phyloP scores from a whole-genome alignment of 2,797 vertebrate genomes.

The Gymnocypris eckloni region DNA sequence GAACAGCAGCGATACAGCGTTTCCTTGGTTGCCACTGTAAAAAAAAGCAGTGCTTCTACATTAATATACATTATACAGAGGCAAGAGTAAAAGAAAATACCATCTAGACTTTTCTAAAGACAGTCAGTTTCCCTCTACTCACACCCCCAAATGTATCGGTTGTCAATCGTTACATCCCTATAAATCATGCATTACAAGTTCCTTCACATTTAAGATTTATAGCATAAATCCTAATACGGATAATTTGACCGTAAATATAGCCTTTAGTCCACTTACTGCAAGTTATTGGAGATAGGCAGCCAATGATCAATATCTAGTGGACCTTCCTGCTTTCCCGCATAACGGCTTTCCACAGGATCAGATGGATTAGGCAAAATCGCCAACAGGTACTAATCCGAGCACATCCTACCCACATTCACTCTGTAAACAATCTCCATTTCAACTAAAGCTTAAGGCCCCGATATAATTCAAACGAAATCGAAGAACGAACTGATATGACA shows the following conservation, averaged over 20 bases:
- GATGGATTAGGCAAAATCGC: constrained; percentile 50
- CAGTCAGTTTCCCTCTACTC: not conserved
- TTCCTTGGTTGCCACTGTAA: not conserved
- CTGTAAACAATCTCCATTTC: not conserved
- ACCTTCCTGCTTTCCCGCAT: constrained; percentile 45
- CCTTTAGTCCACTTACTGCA: constrained; percentile 49
- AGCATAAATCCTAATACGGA: constrained; percentile 30
- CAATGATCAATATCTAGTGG: constrained; percentile 53
- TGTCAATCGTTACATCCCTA: too few species aligned
- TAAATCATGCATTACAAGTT: not conserved
- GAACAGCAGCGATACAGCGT: not conserved
- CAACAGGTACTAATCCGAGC: constrained; percentile 12
- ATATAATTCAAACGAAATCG: too few species aligned
- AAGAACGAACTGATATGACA: too few species aligned
- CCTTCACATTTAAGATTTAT: not conserved
- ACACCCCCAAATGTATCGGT: not conserved
- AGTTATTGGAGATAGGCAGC: constrained; percentile 60
- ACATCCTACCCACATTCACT: not conserved
- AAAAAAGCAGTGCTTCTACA: not conserved
- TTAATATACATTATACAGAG: not conserved
- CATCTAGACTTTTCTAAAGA: not conserved
- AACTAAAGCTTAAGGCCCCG: not conserved
- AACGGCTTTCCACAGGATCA: constrained; percentile 45
- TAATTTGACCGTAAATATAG: constrained; percentile 47
- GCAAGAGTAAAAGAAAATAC: not conserved